Percentiles rank a stretch among this genome's conserved stretches.
These are phyloP conservation scores for Ailuropoda melanoleuca DNA, from an alignment of 2,113 vertebrate genomes.

Conservation along the genomic window DNA sequence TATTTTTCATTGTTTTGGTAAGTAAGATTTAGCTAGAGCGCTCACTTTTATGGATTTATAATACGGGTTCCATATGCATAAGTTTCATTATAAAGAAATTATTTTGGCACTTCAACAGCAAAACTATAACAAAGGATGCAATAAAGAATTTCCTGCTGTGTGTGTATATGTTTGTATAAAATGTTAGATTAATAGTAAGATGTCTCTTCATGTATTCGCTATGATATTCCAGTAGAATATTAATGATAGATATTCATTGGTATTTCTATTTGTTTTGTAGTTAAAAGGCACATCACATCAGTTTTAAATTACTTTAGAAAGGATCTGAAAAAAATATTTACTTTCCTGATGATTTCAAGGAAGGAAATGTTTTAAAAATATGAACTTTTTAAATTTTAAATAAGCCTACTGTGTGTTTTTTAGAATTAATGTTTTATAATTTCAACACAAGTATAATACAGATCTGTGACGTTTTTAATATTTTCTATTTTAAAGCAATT, in stretches of 20 bases:
- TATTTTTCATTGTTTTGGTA: not conserved
- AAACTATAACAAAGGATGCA: not conserved
- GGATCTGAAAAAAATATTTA: not conserved
- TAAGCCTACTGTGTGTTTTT: not conserved
- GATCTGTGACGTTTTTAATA: not conserved
- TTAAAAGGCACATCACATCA: not conserved
- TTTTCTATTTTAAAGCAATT: not conserved
- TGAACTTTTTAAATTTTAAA: not conserved
- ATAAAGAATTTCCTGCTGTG: not conserved
- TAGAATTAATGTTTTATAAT: not conserved
- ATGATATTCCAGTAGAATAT: not conserved
- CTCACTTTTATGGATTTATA: not conserved
- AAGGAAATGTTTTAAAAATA: not conserved
- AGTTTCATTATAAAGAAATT: not conserved
- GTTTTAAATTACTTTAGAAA: not conserved
- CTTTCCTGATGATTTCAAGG: not conserved
- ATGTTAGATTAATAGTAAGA: not conserved
- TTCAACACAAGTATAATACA: not conserved
- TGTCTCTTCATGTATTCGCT: not conserved
- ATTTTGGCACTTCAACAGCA: not conserved
- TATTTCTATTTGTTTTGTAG: not conserved
- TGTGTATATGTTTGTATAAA: not conserved
- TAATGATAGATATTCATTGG: not conserved
- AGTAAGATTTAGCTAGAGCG: not conserved
- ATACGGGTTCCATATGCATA: not conserved